Conservation (phyloP, 1,140 invertebrate genomes). For the Drosophila carrolli region DNA sequence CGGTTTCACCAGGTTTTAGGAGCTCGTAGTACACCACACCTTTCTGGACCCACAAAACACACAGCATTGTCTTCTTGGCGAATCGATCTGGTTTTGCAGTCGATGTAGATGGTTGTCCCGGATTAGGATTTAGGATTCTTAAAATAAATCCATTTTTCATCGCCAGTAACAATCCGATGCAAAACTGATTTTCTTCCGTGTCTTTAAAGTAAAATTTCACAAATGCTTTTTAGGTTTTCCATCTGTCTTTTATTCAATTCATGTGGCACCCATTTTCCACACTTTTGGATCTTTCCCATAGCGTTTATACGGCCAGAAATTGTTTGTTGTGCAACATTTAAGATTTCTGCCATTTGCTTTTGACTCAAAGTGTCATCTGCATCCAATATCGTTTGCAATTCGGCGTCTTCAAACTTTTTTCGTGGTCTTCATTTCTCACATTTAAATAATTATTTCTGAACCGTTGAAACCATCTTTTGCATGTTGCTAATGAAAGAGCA, state of each 20-base stretch:
- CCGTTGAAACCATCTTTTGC: too few species aligned
- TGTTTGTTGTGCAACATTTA: not conserved
- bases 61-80: constrained; percentile 37
- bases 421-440: too few species aligned
- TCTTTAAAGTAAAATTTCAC: constrained; percentile 29
- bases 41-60: constrained; percentile 15
- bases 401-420: not conserved
- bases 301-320: not conserved
- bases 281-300: not conserved
- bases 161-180: constrained; percentile 43
- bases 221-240: not conserved
- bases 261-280: not conserved
- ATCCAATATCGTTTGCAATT: not conserved
- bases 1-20: constrained; percentile 43
- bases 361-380: not conserved
- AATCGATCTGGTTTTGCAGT: not conserved
- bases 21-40: constrained; percentile 68
- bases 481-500: too few species aligned
- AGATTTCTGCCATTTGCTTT: not conserved
- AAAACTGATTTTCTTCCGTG: constrained; percentile 1
- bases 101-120: not conserved
- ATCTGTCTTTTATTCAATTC: not conserved
- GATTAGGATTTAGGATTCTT: not conserved
- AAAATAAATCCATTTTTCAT: constrained; percentile 54
- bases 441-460: too few species aligned